Evolutionary conservation across 1,140 invertebrate genomes (phyloP), one percentile per base, ranked within the genome.

Genomic region (Phenacoccus solenopsis): DNA sequence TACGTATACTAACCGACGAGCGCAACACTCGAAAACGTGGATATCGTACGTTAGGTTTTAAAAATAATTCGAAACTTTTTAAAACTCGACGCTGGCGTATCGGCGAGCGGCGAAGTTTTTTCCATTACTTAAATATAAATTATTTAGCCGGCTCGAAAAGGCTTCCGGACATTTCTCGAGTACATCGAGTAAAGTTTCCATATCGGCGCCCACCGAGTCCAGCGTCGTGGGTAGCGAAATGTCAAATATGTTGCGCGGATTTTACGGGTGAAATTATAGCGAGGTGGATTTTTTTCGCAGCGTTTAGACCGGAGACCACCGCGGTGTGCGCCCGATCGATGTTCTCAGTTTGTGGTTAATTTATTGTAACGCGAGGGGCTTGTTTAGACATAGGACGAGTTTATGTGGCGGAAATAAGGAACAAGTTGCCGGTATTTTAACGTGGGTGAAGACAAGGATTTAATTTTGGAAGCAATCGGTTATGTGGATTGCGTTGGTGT

Each of bases 101-200:
- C n/a, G n/a, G n/a, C n/a, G n/a, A n/a, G n/a, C n/a, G n/a, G n/a
- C 13, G 20, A 49, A 49, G 38, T 49, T 49, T 49, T 49, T 49
- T 49, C 38, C 38, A 49, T 49, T 49, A 49, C 38, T 49, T 49
- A 49, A 49, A 49, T 49, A 49, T 49, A 49, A 49, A 49, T 49
- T 49, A 49, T 49, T 49, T 49, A 49, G 38, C 13, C 38, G 13
- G 12, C 20, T 49, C 20, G 38, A n/a, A 49, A 49, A n/a, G 38
- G 38, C 13, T 49, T 49, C 38, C 38, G 38, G 38, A n/a, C 38
- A 49, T 49, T 49, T 49, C 20, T 49, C 38, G 38, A 49, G 38
- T 49, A 49, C 38, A n/a, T n/a, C 5, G 38, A 49, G 38, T 49
- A n/a, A 49, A 49, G 38, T 49, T 49, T 49, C n/a, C 38, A 49